Conservation (phyloP, 2,113 vertebrate genomes). For the Cnemophilus loriae region DNA sequence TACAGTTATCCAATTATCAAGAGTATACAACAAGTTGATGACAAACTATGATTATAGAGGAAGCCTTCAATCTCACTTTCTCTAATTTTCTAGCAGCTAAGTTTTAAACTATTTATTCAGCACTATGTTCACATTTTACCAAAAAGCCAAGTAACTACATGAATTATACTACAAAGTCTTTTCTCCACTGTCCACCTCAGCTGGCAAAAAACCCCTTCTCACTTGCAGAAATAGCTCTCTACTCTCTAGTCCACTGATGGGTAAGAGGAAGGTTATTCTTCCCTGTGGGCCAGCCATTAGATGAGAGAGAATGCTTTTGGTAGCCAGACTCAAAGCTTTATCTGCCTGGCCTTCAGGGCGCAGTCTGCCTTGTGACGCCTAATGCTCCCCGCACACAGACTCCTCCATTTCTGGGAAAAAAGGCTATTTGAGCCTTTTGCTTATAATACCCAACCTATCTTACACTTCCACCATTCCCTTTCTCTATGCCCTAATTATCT, state of each 20-base stretch:
- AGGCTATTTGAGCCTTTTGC: neutral
- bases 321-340: neutral
- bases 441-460: neutral
- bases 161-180: neutral
- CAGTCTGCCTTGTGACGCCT: fast-evolving
- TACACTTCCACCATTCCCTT: neutral
- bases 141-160: neutral
- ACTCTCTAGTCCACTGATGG: neutral
- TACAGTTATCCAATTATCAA: neutral
- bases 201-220: neutral
- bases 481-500: neutral
- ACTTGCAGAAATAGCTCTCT: neutral
- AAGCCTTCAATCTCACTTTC: neutral
- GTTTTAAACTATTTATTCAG: neutral
- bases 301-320: neutral
- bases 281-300: neutral
- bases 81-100: neutral
- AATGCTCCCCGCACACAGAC: fast-evolving
- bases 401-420: neutral
- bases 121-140: neutral
- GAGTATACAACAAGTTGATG: neutral
- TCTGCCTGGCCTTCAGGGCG: neutral
- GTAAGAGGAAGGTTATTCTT: neutral
- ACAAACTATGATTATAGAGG: neutral
- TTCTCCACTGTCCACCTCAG: neutral